A percentile compares a stretch with the other conserved stretches of the same genome.
phyloP scores from a whole-genome alignment of 2,888 invertebrate genomes.

The Rugalucina vietnamica region DNA sequence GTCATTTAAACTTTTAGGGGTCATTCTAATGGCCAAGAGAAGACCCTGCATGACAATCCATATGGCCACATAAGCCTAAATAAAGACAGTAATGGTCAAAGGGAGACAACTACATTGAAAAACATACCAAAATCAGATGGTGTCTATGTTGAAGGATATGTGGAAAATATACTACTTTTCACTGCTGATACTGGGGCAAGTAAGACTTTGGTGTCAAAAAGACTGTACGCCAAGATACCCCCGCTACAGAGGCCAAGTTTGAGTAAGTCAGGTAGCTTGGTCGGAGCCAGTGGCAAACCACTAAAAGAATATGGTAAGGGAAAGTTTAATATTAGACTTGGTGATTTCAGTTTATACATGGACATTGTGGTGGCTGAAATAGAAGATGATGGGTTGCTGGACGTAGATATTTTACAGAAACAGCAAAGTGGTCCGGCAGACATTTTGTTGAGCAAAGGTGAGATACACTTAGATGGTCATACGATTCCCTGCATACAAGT shows the following conservation, averaged over 20 bases:
- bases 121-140: neutral
- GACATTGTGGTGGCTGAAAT: neutral
- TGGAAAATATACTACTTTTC: neutral
- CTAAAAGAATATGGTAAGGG: neutral
- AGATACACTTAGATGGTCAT: neutral
- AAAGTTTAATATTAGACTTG: neutral
- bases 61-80: neutral
- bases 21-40: neutral
- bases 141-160: neutral
- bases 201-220: neutral
- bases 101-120: neutral
- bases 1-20: neutral
- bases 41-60: neutral
- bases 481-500: neutral
- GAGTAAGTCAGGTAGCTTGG: neutral
- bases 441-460: neutral
- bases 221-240: neutral
- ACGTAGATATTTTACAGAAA: neutral
- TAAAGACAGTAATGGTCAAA: neutral
- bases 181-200: no score
- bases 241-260: neutral
- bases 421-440: neutral
- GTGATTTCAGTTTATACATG: neutral
- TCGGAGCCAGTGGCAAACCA: neutral
- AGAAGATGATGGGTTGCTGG: neutral